phyloP scores from a whole-genome alignment of 2,113 vertebrate genomes.

The Ornithorhynchus anatinus region DNA sequence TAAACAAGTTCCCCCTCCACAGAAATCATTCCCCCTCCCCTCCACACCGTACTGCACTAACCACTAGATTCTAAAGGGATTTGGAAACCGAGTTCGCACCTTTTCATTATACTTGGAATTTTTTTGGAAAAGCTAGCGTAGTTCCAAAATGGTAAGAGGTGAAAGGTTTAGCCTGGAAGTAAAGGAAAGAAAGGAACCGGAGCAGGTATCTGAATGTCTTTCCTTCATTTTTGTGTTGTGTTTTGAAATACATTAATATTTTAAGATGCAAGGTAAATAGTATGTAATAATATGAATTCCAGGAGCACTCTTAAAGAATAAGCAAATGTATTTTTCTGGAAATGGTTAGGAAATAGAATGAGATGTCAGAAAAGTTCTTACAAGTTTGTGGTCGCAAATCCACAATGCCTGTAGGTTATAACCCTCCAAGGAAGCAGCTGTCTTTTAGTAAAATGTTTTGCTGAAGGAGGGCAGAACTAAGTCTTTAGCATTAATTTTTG shows the following conservation, averaged over 20 bases:
- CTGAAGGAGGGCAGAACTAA: background rate
- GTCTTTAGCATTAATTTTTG: background rate
- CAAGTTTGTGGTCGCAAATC: background rate
- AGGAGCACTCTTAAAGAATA: background rate
- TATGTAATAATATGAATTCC: background rate
- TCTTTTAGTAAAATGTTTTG: background rate
- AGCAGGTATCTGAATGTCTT: conserved; percentile 4
- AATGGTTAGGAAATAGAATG: background rate
- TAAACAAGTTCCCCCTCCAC: background rate
- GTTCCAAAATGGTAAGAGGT: background rate
- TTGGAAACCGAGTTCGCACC: too few species aligned
- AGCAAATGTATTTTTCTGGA: background rate
- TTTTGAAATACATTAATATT: background rate
- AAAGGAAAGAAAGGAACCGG: conserved; percentile 1
- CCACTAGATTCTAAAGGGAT: too few species aligned
- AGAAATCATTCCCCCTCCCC: background rate
- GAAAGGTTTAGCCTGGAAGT: too few species aligned
- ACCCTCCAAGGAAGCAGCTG: conserved; percentile 5
- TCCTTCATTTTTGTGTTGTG: background rate
- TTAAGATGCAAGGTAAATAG: background rate
- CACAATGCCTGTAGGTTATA: too few species aligned
- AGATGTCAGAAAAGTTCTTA: background rate
- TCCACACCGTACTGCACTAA: too few species aligned
- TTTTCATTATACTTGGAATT: background rate
- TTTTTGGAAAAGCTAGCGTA: background rate